Evolutionary conservation across 2,888 invertebrate genomes (phyloP).

Genomic region (Phrixothrix hirtus): DNA sequence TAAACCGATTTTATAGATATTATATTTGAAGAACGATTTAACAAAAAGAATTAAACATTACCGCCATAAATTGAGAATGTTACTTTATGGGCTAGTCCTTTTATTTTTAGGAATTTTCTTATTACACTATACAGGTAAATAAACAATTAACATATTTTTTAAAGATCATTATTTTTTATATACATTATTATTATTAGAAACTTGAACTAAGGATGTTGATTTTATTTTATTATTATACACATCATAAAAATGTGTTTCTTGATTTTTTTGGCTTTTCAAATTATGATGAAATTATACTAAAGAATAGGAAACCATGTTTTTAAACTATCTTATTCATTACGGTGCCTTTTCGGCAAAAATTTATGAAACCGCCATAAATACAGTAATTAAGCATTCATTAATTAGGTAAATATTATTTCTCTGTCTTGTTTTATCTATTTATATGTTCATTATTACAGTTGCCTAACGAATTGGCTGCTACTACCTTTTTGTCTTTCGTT

Average conservation of each 20-base stretch:
- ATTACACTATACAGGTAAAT: not conserved
- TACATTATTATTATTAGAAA: not conserved
- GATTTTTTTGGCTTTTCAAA: not conserved
- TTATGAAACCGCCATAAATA: too few species aligned
- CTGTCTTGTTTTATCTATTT: not conserved
- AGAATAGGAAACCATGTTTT: too few species aligned
- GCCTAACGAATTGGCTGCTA: too few species aligned
- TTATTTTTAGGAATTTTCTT: not conserved
- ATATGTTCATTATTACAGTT: too few species aligned
- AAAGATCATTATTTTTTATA: not conserved
- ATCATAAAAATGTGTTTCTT: not conserved
- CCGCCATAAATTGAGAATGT: not conserved
- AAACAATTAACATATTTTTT: not conserved
- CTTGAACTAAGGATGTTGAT: not conserved
- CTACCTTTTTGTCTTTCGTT: too few species aligned
- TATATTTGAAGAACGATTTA: constrained; percentile 7
- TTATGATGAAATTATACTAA: not conserved
- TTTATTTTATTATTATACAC: not conserved
- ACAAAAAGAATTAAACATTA: constrained; percentile 1
- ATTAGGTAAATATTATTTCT: too few species aligned
- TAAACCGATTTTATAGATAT: constrained; percentile 14
- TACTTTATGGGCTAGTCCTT: not conserved
- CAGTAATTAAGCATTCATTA: too few species aligned
- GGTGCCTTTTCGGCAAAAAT: too few species aligned
- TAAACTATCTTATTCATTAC: too few species aligned